phyloP scores from a whole-genome alignment of 2,888 invertebrate species.

The Nezara viridula region DNA sequence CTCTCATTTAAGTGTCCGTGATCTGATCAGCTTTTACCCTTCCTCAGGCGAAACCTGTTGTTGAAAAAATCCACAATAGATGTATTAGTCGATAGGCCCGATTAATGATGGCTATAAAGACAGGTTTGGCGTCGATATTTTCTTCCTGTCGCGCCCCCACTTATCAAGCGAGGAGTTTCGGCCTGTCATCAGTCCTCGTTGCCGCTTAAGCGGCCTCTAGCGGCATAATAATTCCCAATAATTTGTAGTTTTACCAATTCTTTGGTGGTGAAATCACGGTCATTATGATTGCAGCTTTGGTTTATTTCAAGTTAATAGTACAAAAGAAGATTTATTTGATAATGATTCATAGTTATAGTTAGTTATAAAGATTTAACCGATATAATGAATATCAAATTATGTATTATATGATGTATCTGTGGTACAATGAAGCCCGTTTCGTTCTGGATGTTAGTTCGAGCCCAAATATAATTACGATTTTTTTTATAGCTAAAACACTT shows the following conservation, averaged over 20 bases:
- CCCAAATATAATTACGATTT: too few relatives aligned
- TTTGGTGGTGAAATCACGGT: background rate
- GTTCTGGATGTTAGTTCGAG: too few relatives aligned
- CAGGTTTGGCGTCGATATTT: background rate
- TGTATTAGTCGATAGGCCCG: background rate
- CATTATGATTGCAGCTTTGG: background rate
- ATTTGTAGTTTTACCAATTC: background rate
- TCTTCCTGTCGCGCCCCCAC: background rate
- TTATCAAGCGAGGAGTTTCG: background rate
- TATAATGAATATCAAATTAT: too few relatives aligned
- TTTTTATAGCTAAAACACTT: too few relatives aligned
- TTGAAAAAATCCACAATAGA: constrained; percentile 24
- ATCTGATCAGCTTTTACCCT: background rate
- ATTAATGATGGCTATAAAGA: constrained; percentile 23
- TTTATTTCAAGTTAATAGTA: background rate
- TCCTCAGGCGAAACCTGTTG: background rate
- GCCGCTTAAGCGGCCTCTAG: background rate
- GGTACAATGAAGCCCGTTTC: too few relatives aligned
- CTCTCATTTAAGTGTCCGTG: background rate
- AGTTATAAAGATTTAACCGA: too few relatives aligned
- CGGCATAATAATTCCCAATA: background rate
- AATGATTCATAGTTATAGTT: background rate
- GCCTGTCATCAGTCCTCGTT: background rate
- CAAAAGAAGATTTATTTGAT: background rate
- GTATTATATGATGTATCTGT: too few relatives aligned